These are phyloP conservation scores for Isichthys henryi DNA, from an alignment of 2,113 vertebrate species.

Conservation along the genomic window DNA sequence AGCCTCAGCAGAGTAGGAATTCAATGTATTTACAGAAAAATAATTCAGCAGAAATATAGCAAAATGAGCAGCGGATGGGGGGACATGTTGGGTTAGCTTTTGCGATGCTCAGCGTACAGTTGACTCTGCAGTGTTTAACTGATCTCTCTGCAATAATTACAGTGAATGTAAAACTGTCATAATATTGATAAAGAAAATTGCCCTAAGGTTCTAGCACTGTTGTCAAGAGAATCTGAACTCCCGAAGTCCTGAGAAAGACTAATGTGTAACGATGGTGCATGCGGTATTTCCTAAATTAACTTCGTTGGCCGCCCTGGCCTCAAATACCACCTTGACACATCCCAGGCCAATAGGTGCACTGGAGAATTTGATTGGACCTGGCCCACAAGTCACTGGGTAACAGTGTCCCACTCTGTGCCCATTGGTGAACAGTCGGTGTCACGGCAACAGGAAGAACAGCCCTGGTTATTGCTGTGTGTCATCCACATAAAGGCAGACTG, in stretches of 20 bases:
- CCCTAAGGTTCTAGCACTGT: slow-evolving; percentile 5
- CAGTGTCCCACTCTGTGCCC: not conserved
- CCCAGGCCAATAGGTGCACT: not conserved
- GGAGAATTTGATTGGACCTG: not conserved
- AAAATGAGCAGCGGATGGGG: not conserved
- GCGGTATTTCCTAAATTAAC: not conserved
- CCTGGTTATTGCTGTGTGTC: not conserved
- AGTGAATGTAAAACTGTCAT: slow-evolving; percentile 20
- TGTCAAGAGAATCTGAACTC: slow-evolving; percentile 15
- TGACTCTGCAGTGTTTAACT: not conserved
- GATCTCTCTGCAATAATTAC: slow-evolving; percentile 23
- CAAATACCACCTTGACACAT: not conserved
- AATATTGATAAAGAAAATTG: slow-evolving; percentile 32
- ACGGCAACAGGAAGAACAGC: not conserved
- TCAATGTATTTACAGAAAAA: not conserved
- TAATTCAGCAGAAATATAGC: not conserved
- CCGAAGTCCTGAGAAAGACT: not conserved
- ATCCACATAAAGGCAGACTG: not conserved
- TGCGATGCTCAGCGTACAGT: not conserved
- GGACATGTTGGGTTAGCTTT: not conserved
- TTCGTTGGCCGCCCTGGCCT: not conserved
- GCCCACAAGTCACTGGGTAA: not conserved
- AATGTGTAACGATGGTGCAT: not conserved
- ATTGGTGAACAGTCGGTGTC: not conserved
- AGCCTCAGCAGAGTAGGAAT: not conserved